Evolutionary conservation across 2,113 vertebrate genomes (phyloP), one percentile per base, ranked within the genome.

Genomic region (Hippocampus guttulatus): DNA sequence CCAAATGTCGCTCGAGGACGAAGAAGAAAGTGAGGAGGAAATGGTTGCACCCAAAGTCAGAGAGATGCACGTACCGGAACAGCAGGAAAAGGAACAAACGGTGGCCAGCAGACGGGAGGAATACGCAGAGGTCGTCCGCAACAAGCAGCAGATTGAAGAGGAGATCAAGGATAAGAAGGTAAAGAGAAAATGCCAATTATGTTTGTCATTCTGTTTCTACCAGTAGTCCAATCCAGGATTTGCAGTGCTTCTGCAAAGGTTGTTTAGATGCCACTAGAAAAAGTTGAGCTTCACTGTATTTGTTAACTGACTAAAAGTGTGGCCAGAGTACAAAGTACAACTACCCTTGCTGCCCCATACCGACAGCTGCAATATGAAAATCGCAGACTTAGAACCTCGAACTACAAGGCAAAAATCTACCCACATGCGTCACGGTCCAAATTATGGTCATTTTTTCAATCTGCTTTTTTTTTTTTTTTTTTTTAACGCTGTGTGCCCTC

Each of bases 111-210:
- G 40, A 33, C 73, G 63, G 11, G 86, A 91, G 8, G 89, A 89
- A 20, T 93, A 92, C 78, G 67, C 75, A 21, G 85, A 82, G 40
- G 1, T 89, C 1, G 74, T 86, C 11, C n/a, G 47, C 27, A 43
- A 40, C 67, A 74, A 64, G 1, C 64, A 86, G 15, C 33, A 51
- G 0, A 9, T 67, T 0, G 81, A 85, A 60, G 87, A 88, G 45
- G 30, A 86, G 23, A 66, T 93, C 45, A 85, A 85, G 38, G 81
- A 90, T 27, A 87, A 81, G 73, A 93, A 93, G 87, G 92, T 92
- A 47, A 30, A 21, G 18, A 58, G 41, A 2, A 30, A 10, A 25
- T 27, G 2, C 21, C 62, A 12, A 14, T 23, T 43, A n/a, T 10
- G 14, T 14, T 41, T 9, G 5, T 10, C 20, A 14, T 52, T 52